Base-by-base conservation (phyloP, 2,797 vertebrate species). In the Eleutherodactylus coqui region DNA sequence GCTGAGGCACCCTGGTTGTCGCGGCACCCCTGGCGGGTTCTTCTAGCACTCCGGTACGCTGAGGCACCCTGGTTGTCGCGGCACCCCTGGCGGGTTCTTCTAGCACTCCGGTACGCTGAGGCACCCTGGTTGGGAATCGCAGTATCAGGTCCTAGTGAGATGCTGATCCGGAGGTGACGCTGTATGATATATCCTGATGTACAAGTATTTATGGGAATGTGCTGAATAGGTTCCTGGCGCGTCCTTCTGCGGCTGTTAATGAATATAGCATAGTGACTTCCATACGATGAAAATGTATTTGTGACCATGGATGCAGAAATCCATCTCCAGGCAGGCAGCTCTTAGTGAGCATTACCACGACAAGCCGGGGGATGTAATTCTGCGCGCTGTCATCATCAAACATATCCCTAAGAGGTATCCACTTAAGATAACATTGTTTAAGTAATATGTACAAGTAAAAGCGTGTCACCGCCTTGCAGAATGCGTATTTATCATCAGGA, bases 371-470 rank as follows among this genome's bases (percentile, higher is more conserved):
- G 88, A 87, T 86, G 80, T 89, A 43, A 90, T 92, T 90, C 88
- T 92, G 90, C 88, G 89, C 84, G 86, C 77, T 88, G 87, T 87
- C 85, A 87, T 86, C 87, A 92, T 82, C 41, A 88, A 90, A 91
- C 94, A 90, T 88, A 90, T 92, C 89, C 88, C 88, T 85, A 78
- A 86, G 75, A 86, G 85, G 88, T 89, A 89, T 92, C 89, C 93
- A 85, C 87, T 88, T 79, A 82, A 43, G 86, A 82, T 87, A 90
- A 84, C 73, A 85, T 80, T 86, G 76, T 86, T 88, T 89, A 86
- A 90, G 88, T 83, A 85, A 86, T 87, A 60, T 38, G 27, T 60
- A 79, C 41, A 79, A 83, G 86, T 83, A 83, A 87, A 87, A 78
- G 64, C 80, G 45, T 67, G 81, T 64, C 81, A 34, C 41, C 51